phyloP scores from a whole-genome alignment of 2,888 invertebrate genomes.

The Ophion slaviceki region DNA sequence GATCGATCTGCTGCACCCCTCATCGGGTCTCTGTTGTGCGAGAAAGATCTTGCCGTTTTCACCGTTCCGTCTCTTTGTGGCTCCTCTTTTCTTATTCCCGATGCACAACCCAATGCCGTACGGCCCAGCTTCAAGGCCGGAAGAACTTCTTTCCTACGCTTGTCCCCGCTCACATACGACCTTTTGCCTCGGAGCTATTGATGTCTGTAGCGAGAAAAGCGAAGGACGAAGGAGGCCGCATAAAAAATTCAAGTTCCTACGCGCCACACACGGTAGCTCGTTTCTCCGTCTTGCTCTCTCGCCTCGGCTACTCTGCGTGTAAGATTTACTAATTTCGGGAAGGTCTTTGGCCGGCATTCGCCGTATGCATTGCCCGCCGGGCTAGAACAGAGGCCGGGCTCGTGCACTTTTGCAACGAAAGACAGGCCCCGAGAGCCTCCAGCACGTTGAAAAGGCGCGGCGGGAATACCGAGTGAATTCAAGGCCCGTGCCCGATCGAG shows the following conservation, averaged over 20 bases:
- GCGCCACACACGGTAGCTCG: conserved; percentile 49
- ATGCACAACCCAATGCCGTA: conserved; percentile 65
- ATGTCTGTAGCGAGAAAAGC: conserved; percentile 57
- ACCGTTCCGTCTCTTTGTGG: conserved; percentile 35
- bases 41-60: conserved; percentile 36
- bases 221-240: conserved; percentile 56
- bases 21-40: conserved; percentile 14
- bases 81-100: conserved; percentile 72
- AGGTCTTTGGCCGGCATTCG: conserved; percentile 60
- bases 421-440: no score
- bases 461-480: conserved; percentile 56
- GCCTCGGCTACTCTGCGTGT: conserved; percentile 71
- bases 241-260: conserved; percentile 18
- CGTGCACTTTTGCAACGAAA: conserved; percentile 48
- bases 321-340: conserved; percentile 79
- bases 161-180: background rate
- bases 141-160: background rate
- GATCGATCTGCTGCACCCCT: conserved; percentile 38
- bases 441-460: background rate
- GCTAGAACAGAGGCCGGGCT: conserved; percentile 28
- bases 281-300: conserved; percentile 16
- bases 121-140: background rate
- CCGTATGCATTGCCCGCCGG: conserved; percentile 40
- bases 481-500: conserved; percentile 47
- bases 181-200: background rate